These are phyloP conservation scores for Xanthia togata DNA, from an alignment of 2,888 invertebrate species.

Conservation along the genomic window DNA sequence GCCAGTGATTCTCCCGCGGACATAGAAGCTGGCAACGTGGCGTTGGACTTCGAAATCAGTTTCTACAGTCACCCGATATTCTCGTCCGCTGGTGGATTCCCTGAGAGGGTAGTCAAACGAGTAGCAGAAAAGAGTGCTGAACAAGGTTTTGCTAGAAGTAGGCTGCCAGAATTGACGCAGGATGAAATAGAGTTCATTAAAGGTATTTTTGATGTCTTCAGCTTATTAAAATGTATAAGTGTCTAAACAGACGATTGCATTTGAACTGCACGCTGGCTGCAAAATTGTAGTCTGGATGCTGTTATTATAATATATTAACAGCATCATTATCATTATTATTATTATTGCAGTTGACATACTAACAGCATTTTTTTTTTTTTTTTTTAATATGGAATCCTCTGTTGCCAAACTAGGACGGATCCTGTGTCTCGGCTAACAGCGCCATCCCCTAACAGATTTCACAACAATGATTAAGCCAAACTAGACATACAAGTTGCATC, in stretches of 20 bases:
- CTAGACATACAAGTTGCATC: too few relatives aligned
- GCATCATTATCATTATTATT: too few relatives aligned
- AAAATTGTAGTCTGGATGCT: not conserved
- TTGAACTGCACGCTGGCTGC: not conserved
- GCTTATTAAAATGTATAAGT: not conserved
- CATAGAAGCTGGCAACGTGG: slow-evolving; percentile 75
- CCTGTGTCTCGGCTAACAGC: too few relatives aligned
- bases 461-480: too few relatives aligned
- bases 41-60: slow-evolving; percentile 80
- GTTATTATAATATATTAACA: not conserved
- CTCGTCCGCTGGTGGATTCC: slow-evolving; percentile 86
- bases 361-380: too few relatives aligned
- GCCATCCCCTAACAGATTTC: too few relatives aligned
- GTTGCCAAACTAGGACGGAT: too few relatives aligned
- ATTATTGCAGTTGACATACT: not conserved
- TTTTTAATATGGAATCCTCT: too few relatives aligned
- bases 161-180: slow-evolving; percentile 85
- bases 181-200: slow-evolving; percentile 81
- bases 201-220: slow-evolving; percentile 69
- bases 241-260: not conserved
- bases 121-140: slow-evolving; percentile 83
- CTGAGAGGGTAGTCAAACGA: slow-evolving; percentile 80
- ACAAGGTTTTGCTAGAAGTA: slow-evolving; percentile 85
- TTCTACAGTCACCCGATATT: slow-evolving; percentile 88
- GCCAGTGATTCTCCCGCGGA: slow-evolving; percentile 75